phyloP scores from a whole-genome alignment of 1,140 invertebrate species.

The Papilio machaon region DNA sequence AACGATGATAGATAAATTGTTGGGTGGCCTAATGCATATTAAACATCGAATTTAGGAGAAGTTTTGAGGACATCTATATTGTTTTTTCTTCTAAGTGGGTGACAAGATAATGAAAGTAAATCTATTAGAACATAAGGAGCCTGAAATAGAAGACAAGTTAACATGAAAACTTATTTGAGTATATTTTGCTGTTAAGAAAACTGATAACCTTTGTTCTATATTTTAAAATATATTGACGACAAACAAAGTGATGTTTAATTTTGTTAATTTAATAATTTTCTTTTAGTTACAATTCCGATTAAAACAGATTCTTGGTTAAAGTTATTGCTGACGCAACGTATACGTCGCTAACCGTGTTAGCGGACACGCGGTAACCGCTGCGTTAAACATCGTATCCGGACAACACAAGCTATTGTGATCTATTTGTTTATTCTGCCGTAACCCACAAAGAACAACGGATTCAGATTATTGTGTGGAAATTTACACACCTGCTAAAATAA shows the following conservation, averaged over 20 bases:
- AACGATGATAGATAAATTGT: not conserved
- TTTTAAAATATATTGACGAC: no score
- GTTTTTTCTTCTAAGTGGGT: no score
- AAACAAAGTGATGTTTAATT: not conserved
- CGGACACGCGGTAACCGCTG: slow-evolving; percentile 22
- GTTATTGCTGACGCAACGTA: slow-evolving; percentile 11
- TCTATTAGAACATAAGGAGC: no score
- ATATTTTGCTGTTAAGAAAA: no score
- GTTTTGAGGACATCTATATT: not conserved
- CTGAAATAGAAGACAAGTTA: no score
- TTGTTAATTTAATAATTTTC: not conserved
- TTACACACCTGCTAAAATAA: slow-evolving; percentile 3
- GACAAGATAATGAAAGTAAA: no score
- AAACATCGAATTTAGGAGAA: not conserved
- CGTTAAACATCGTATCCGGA: not conserved
- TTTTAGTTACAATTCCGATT: not conserved
- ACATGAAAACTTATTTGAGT: no score
- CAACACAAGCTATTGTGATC: slow-evolving; percentile 18
- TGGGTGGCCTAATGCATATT: not conserved
- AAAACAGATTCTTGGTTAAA: not conserved
- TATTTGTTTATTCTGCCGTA: not conserved
- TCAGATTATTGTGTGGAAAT: not conserved
- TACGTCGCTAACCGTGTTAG: slow-evolving; percentile 22
- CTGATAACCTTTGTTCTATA: no score
- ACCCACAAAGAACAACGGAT: slow-evolving; percentile 28